Conservation (phyloP, 2,113 vertebrate species). For the Nipponia nippon region DNA sequence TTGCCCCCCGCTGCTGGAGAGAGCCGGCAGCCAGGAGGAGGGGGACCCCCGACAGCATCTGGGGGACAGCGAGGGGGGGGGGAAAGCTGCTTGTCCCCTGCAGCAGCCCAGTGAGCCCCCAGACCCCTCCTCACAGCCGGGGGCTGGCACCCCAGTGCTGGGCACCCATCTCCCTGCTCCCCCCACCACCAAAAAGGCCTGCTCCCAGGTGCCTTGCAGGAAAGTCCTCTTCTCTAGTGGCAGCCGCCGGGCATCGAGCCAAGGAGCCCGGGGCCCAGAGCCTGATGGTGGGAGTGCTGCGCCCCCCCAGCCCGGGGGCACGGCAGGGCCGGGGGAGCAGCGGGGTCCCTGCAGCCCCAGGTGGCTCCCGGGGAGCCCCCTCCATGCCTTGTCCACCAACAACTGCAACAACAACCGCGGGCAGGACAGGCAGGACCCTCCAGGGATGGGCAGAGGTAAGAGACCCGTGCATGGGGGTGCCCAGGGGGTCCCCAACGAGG, state of each 20-base stretch:
- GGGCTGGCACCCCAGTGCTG: neutral
- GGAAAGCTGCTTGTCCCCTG: accelerated
- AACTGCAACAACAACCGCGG: neutral
- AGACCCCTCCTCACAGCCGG: neutral
- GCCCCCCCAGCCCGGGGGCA: neutral
- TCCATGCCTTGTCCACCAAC: constrained; percentile 29
- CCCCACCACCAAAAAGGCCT: constrained; percentile 46
- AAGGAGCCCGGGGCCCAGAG: neutral
- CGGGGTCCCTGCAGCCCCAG: neutral
- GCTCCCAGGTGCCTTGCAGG: constrained; percentile 51
- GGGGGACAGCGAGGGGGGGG: neutral
- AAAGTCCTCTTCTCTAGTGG: neutral
- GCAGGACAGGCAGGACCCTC: neutral
- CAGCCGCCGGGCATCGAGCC: neutral
- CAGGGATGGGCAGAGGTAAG: neutral
- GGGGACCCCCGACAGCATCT: accelerated
- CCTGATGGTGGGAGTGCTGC: neutral
- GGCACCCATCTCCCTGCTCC: constrained; percentile 10
- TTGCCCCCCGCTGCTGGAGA: accelerated
- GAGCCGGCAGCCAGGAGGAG: neutral
- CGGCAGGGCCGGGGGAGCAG: neutral
- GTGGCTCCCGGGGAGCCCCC: neutral
- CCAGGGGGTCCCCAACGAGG: neutral
- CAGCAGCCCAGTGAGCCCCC: neutral
- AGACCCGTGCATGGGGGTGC: accelerated